Conservation (phyloP, 2,888 invertebrate species). For the Hemicrepidius hirtus region DNA sequence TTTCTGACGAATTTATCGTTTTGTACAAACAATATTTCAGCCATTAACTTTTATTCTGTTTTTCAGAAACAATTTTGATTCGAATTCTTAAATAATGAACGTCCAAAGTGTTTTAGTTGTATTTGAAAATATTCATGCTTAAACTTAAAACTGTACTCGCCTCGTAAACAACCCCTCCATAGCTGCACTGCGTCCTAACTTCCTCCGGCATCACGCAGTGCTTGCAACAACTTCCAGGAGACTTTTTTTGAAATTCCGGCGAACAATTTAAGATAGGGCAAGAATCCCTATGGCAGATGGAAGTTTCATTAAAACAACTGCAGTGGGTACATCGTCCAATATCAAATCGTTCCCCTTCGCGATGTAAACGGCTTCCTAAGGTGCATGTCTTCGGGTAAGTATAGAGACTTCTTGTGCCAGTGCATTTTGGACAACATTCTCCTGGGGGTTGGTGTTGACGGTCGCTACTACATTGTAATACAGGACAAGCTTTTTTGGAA, state of each 20-base stretch:
- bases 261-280: slow-evolving; percentile 95
- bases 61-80: too few relatives aligned
- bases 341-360: slow-evolving; percentile 60
- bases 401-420: slow-evolving; percentile 73
- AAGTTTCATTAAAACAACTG: slow-evolving; percentile 86
- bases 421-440: slow-evolving; percentile 82
- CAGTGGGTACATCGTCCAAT: slow-evolving; percentile 84
- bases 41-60: too few relatives aligned
- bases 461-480: slow-evolving; percentile 85
- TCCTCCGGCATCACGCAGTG: slow-evolving; percentile 84
- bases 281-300: slow-evolving; percentile 85
- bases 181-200: slow-evolving; percentile 80
- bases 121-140: too few relatives aligned
- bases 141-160: slow-evolving; percentile 72
- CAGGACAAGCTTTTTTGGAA: slow-evolving; percentile 90
- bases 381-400: slow-evolving; percentile 74
- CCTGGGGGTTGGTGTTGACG: slow-evolving; percentile 83
- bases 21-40: too few relatives aligned
- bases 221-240: slow-evolving; percentile 84
- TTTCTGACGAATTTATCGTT: background rate
- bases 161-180: slow-evolving; percentile 81
- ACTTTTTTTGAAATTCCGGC: slow-evolving; percentile 79
- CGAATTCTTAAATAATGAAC: too few relatives aligned
- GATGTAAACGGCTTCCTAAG: slow-evolving; percentile 61
- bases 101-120: too few relatives aligned